Evolutionary conservation across 2,797 vertebrate species (phyloP), one percentile per base, ranked within the genome.

Genomic region (Lagocephalus sceleratus): DNA sequence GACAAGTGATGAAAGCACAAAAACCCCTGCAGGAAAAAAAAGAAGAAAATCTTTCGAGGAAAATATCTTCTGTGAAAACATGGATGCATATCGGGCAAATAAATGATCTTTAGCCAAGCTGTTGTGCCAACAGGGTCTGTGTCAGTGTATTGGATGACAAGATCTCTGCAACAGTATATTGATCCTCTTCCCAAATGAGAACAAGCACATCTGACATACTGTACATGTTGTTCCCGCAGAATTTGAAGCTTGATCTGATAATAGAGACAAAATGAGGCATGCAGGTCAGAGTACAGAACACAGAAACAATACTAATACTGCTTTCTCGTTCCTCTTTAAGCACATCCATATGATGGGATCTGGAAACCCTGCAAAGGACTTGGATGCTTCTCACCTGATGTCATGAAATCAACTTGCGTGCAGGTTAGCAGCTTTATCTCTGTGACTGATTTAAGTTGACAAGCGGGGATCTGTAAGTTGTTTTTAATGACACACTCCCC

Each of bases 51-150:
- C 12, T 8, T 54, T 32, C 35, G 7, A 0, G 11, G 42, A 73
- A 54, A 51, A 6, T 16, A 21, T 21, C 51, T 14, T 22, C 26
- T 51, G 45, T 16, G 15, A 51, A 51, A 42, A 29, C 29, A 32
- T 1, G 15, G 15, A 54, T 12, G 22, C 14, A 21, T 40, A 7
- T 42, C 25, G 40, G 60, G 21, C 15, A 55, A 60, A 56, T 39
- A 55, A 41, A 42, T 20, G 3, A 42, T 55, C 57, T 26, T 55
- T 11, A 39, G 32, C 56, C 51, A 59, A 57, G 22, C 41, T 46
- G 46, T 42, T 56, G 43, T 65, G 49, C 26, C 46, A 65, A 47
- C 51, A 68, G 63, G 26, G 63, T 71, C 41, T 44, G 2, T 63
- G 49, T 66, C 38, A 51, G 5, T n/a, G 21, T 26, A 60, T 39